A percentile compares a stretch with the other conserved stretches of the same genome.
Conservation (phyloP, 2,888 invertebrate genomes). For the Drosophila yooni region DNA sequence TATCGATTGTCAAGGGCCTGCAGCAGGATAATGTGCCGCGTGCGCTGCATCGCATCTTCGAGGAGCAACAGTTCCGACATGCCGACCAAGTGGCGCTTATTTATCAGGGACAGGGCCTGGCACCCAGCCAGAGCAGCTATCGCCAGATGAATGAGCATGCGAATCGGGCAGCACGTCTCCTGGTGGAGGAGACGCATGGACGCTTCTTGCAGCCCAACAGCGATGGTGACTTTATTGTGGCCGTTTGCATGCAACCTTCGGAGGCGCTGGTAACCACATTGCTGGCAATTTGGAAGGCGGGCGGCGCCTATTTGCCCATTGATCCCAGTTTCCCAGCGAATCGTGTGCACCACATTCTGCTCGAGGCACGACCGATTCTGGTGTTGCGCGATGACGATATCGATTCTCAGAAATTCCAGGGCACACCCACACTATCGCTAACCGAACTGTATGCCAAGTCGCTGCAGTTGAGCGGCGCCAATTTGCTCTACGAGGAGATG, state of each 20-base stretch:
- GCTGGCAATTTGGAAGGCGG: slow-evolving; percentile 91
- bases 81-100: slow-evolving; percentile 88
- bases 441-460: slow-evolving; percentile 80
- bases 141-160: slow-evolving; percentile 85
- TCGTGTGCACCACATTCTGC: slow-evolving; percentile 91
- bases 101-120: slow-evolving; percentile 84
- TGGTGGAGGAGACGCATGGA: slow-evolving; percentile 78
- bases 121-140: slow-evolving; percentile 82
- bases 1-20: slow-evolving; percentile 89
- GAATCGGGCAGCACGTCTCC: slow-evolving; percentile 85
- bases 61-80: slow-evolving; percentile 86
- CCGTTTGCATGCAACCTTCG: slow-evolving; percentile 92
- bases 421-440: slow-evolving; percentile 69
- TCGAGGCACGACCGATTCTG: slow-evolving; percentile 89
- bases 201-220: slow-evolving; percentile 85
- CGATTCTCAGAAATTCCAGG: slow-evolving; percentile 74
- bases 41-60: slow-evolving; percentile 87
- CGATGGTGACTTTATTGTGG: slow-evolving; percentile 91
- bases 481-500: slow-evolving; percentile 84
- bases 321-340: slow-evolving; percentile 90
- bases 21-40: slow-evolving; percentile 86
- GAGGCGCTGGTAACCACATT: slow-evolving; percentile 89
- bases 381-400: slow-evolving; percentile 88
- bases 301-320: slow-evolving; percentile 93
- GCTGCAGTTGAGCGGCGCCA: slow-evolving; percentile 66